Conservation (phyloP, 2,797 vertebrate genomes). For the Enteromius paludinosus region DNA sequence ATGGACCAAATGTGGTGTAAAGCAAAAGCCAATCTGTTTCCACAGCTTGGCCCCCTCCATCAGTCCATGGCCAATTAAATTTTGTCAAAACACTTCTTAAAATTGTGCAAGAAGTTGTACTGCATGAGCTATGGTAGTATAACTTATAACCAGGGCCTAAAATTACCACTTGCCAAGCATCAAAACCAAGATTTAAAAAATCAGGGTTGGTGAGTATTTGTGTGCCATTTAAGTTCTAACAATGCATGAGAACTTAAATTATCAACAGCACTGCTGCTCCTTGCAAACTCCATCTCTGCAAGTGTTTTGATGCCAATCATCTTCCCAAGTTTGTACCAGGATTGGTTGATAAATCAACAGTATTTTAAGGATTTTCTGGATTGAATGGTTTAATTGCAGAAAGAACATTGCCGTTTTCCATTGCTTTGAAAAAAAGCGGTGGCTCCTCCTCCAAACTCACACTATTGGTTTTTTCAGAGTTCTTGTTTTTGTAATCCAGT, state of each 20-base stretch:
- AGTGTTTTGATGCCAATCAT: not conserved
- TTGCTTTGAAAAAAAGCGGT: not conserved
- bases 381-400: not conserved
- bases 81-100: conserved; percentile 86
- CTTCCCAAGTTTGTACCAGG: not conserved
- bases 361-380: conserved; percentile 25
- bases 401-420: not conserved
- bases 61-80: conserved; percentile 84
- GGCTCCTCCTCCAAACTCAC: not conserved
- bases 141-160: conserved; percentile 62
- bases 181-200: not conserved
- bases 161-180: not conserved
- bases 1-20: conserved; percentile 80
- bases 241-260: not conserved
- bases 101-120: conserved; percentile 81
- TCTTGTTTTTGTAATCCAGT: not conserved
- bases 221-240: not conserved
- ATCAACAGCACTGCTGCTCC: not conserved
- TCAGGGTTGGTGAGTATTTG: not conserved
- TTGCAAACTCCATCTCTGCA: not conserved
- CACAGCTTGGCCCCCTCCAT: conserved; percentile 76
- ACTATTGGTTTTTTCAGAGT: not conserved
- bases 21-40: conserved; percentile 75
- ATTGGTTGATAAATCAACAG: not conserved
- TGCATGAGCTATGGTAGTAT: conserved; percentile 79